phyloP scores from a whole-genome alignment of 1,140 invertebrate species.

The Hydropsyche tenuis region DNA sequence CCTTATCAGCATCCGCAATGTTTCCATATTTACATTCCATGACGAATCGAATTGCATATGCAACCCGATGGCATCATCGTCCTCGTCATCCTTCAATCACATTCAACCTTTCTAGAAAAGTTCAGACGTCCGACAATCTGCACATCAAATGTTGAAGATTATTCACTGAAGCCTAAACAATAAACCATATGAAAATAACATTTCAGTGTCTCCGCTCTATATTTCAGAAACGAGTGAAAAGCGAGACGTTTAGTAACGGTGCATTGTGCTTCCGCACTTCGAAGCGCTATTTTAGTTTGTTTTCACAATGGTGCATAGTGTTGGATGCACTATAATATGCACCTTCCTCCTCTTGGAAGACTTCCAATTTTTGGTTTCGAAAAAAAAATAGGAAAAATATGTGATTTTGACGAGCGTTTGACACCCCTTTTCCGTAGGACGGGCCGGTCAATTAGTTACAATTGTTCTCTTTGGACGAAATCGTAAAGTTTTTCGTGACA shows the following conservation, averaged over 20 bases:
- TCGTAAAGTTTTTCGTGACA: too few species aligned
- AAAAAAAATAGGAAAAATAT: too few species aligned
- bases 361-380: neutral
- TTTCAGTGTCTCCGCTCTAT: too few species aligned
- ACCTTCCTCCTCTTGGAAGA: neutral
- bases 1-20: too few species aligned
- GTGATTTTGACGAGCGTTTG: too few species aligned
- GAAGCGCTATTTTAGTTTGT: constrained; percentile 11
- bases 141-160: too few species aligned
- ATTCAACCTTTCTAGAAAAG: neutral
- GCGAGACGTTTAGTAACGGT: neutral
- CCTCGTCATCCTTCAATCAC: too few species aligned
- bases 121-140: neutral
- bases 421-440: too few species aligned
- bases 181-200: too few species aligned
- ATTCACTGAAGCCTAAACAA: too few species aligned
- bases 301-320: constrained; percentile 23
- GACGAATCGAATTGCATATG: neutral
- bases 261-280: constrained; percentile 15
- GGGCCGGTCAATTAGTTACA: too few species aligned
- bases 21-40: neutral
- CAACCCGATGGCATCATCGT: neutral
- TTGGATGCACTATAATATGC: constrained; percentile 1
- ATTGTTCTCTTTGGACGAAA: too few species aligned
- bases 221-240: neutral